Base-by-base conservation (phyloP, 2,888 invertebrate species). In the Scaptomyza parva region DNA sequence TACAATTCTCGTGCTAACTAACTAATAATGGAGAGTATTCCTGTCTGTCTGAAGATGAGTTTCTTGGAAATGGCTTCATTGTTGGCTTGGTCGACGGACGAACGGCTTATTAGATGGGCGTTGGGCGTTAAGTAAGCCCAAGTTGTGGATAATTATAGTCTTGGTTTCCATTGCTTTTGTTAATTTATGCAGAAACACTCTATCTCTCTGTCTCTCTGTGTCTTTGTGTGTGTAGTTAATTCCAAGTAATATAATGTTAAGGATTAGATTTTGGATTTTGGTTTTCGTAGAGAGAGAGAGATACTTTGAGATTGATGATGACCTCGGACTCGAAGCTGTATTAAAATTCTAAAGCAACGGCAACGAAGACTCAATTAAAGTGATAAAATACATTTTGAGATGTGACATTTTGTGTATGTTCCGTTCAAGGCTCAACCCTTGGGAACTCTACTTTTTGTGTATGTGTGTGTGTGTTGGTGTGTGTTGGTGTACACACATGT, bases 401-500 rank as follows among this genome's bases (percentile, higher is more conserved):
- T 39, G 40, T 39, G 40, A 40, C 6, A 30, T 52, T 40, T 28
- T 12, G 30, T 30, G 30, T 33, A n/a, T n/a, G 0, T 26, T 12
- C 9, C 12, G 37, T 12, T 26, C 48, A 40, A 28, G 37, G 33
- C 33, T 37, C 33, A 53, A 24, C 53, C 48, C 47, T 43, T 53
- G 35, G 26, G 39, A 39, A 52, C 24, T 45, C 28, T 41, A n/a
- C 39, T 39, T 17, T 41, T 43, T 41, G 24, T 7, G n/a, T n/a
- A n/a, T n/a, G n/a, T n/a, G n/a, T n/a, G n/a, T n/a, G n/a, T n/a
- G n/a, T n/a, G n/a, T n/a, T n/a, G n/a, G n/a, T n/a, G n/a, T n/a
- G n/a, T n/a, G n/a, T n/a, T 28, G n/a, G 22, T 33, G 33, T 14
- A 14, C 35, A 52, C 35, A 69, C 40, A 52, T 63, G 55, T 37